A percentile compares a stretch with the other conserved stretches of the same genome.
phyloP scores from a whole-genome alignment of 1,140 invertebrate species.

The Heliconius hewitsoni region DNA sequence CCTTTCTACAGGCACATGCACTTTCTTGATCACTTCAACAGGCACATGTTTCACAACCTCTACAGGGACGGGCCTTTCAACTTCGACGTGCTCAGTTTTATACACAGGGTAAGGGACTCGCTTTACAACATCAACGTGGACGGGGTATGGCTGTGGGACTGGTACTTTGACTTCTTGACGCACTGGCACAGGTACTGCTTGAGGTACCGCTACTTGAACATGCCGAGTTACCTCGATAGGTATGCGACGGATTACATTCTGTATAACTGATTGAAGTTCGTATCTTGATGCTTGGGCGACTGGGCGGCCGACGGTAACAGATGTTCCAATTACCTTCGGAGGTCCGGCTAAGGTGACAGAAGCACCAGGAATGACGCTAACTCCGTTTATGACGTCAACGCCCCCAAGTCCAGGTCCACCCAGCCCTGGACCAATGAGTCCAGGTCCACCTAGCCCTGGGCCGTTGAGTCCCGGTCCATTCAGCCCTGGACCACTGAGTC shows the following conservation, averaged over 20 bases:
- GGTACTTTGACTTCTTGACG: constrained; percentile 72
- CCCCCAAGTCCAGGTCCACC: neutral
- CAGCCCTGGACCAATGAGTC: neutral
- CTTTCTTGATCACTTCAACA: constrained; percentile 70
- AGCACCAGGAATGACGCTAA: neutral
- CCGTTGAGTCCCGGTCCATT: neutral
- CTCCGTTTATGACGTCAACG: neutral
- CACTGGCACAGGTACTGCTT: constrained; percentile 65
- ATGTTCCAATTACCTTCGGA: constrained; percentile 65
- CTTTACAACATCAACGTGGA: constrained; percentile 74
- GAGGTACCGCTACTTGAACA: constrained; percentile 68
- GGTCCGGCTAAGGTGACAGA: constrained; percentile 36
- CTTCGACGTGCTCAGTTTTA: constrained; percentile 72
- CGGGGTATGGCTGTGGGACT: constrained; percentile 76
- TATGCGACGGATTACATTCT: constrained; percentile 68
- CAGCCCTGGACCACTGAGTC: neutral
- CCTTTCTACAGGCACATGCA: constrained; percentile 70
- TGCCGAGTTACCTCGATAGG: constrained; percentile 70
- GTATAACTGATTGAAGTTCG: constrained; percentile 71
- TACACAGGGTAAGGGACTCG: constrained; percentile 73
- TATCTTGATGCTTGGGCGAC: constrained; percentile 53
- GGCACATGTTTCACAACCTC: constrained; percentile 73
- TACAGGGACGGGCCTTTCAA: constrained; percentile 73
- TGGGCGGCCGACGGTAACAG: constrained; percentile 59
- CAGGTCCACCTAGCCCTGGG: neutral